Conservation (phyloP, 2,888 invertebrate genomes). For the Drosophila mimetica region DNA sequence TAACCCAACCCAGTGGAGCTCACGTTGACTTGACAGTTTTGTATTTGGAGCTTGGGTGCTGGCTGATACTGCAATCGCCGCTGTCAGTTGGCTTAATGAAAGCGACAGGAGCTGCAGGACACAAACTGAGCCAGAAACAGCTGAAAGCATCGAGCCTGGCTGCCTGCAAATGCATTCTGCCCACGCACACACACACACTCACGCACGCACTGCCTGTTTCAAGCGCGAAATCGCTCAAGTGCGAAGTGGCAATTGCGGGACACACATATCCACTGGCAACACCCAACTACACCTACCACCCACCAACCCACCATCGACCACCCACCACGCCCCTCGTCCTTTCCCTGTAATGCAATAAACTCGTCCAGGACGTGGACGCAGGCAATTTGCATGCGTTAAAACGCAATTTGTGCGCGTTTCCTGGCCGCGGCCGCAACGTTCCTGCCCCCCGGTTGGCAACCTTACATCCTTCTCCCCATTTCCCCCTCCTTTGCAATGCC, state of each 20-base stretch:
- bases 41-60: slow-evolving; percentile 15
- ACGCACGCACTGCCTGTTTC: neutral
- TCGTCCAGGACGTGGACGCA: slow-evolving; percentile 52
- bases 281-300: slow-evolving; percentile 17
- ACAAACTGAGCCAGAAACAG: slow-evolving; percentile 8
- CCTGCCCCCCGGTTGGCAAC: slow-evolving; percentile 8
- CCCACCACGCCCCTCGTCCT: neutral
- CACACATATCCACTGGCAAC: slow-evolving; percentile 22
- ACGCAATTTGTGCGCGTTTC: slow-evolving; percentile 77
- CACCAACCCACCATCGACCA: slow-evolving; percentile 8
- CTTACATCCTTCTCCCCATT: neutral
- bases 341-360: slow-evolving; percentile 73
- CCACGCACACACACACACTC: neutral
- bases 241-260: slow-evolving; percentile 65
- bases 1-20: neutral
- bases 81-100: slow-evolving; percentile 65
- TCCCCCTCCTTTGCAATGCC: neutral
- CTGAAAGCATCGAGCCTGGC: slow-evolving; percentile 33
- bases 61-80: slow-evolving; percentile 33
- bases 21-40: slow-evolving; percentile 61
- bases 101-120: slow-evolving; percentile 33
- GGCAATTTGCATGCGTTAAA: slow-evolving; percentile 81
- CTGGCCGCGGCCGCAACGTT: slow-evolving; percentile 56
- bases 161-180: slow-evolving; percentile 1
- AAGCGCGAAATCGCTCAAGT: slow-evolving; percentile 42